Conservation (phyloP, 1,140 invertebrate species). For the Batillaria attramentaria region DNA sequence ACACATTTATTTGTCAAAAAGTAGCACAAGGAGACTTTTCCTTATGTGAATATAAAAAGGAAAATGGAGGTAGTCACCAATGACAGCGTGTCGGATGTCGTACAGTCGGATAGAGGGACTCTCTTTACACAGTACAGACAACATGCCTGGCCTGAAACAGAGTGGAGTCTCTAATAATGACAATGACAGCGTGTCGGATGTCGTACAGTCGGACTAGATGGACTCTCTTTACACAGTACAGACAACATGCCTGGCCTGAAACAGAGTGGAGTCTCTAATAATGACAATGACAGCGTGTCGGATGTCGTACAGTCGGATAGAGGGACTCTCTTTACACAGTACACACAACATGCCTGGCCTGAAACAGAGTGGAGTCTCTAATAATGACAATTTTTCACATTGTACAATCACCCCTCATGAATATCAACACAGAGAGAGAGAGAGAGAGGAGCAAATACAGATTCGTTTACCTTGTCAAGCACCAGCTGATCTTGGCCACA, state of each 20-base stretch:
- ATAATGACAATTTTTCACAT: neutral
- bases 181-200: constrained; percentile 82
- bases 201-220: constrained; percentile 83
- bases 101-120: constrained; percentile 80
- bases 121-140: constrained; percentile 84
- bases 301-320: constrained; percentile 85
- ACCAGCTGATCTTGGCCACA: constrained; percentile 87
- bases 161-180: neutral
- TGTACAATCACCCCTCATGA: neutral
- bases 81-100: constrained; percentile 84
- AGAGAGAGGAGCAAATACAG: neutral
- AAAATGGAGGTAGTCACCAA: constrained; percentile 71
- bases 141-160: constrained; percentile 79
- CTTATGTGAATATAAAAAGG: too few relatives aligned
- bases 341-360: constrained; percentile 84
- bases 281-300: constrained; percentile 78
- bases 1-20: too few relatives aligned
- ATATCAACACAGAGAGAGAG: constrained; percentile 6
- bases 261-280: constrained; percentile 44
- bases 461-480: constrained; percentile 84
- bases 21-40: too few relatives aligned
- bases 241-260: constrained; percentile 83
- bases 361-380: constrained; percentile 24
- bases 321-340: constrained; percentile 80
- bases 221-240: constrained; percentile 82